phyloP scores from a whole-genome alignment of 2,113 vertebrate species.

The Spilogale gracilis region DNA sequence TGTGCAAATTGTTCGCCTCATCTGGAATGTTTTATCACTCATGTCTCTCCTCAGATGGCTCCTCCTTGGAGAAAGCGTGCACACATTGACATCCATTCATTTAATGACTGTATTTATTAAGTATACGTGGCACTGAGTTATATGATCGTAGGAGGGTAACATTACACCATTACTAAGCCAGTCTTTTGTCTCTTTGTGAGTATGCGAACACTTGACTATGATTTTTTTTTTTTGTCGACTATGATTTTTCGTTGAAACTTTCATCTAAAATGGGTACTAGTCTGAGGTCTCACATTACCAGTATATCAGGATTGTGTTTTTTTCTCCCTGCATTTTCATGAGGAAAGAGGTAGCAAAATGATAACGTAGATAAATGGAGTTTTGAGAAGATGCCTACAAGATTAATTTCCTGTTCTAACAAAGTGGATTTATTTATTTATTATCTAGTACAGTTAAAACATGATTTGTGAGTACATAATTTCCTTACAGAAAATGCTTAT shows the following conservation, averaged over 20 bases:
- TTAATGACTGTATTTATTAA: background rate
- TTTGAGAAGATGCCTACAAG: constrained; percentile 35
- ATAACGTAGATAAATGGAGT: constrained; percentile 40
- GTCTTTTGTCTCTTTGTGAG: background rate
- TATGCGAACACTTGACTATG: background rate
- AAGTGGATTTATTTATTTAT: background rate
- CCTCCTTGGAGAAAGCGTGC: background rate
- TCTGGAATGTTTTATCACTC: background rate
- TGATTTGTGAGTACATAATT: constrained; percentile 22
- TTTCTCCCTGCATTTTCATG: background rate
- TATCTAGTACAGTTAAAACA: constrained; percentile 4
- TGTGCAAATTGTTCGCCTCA: background rate
- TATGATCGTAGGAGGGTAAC: background rate
- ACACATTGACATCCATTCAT: background rate
- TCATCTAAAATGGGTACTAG: background rate
- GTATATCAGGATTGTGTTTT: background rate
- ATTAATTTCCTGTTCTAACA: constrained; percentile 23
- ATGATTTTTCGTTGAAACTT: background rate
- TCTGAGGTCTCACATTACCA: background rate
- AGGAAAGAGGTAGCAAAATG: constrained; percentile 27
- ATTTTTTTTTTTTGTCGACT: background rate
- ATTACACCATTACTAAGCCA: background rate
- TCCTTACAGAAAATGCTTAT: constrained; percentile 36
- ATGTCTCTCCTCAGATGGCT: background rate
- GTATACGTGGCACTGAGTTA: background rate